Evolutionary conservation across 2,888 invertebrate species (phyloP).

Genomic region (Augiades crinisus): DNA sequence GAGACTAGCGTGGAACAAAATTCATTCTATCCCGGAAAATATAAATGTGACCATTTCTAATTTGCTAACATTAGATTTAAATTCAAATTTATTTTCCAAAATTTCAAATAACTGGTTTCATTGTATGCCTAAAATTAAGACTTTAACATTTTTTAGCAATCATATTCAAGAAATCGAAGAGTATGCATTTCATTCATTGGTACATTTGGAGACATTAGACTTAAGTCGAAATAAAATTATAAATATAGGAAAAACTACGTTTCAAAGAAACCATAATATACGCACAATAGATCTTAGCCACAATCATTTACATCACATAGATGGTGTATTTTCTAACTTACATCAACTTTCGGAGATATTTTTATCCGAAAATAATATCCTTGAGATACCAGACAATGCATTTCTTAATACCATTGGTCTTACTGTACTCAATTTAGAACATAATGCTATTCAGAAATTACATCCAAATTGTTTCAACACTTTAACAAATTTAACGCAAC

Average conservation of each 20-base stretch:
- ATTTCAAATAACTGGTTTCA: conserved; percentile 90
- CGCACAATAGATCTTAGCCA: conserved; percentile 92
- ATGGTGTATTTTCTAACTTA: conserved; percentile 90
- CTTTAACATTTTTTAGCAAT: conserved; percentile 92
- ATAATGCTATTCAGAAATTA: conserved; percentile 90
- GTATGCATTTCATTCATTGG: conserved; percentile 88
- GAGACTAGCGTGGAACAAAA: conserved; percentile 91
- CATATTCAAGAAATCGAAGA: conserved; percentile 89
- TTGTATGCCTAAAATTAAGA: conserved; percentile 89
- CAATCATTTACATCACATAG: conserved; percentile 93
- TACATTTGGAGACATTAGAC: conserved; percentile 90
- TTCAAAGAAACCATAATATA: conserved; percentile 88
- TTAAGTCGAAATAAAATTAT: conserved; percentile 94
- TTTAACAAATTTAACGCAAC: conserved; percentile 88
- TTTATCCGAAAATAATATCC: conserved; percentile 93
- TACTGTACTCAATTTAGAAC: conserved; percentile 91
- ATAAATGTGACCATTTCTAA: conserved; percentile 87
- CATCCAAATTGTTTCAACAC: conserved; percentile 89
- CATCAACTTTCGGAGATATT: conserved; percentile 91
- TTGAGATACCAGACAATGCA: conserved; percentile 90
- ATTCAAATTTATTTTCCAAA: conserved; percentile 91
- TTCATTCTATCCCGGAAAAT: conserved; percentile 87
- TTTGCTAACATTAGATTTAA: conserved; percentile 90
- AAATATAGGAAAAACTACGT: conserved; percentile 86
- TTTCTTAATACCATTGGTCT: conserved; percentile 89